Conservation (phyloP, 1,140 invertebrate species). For the Cyclina sinensis region DNA sequence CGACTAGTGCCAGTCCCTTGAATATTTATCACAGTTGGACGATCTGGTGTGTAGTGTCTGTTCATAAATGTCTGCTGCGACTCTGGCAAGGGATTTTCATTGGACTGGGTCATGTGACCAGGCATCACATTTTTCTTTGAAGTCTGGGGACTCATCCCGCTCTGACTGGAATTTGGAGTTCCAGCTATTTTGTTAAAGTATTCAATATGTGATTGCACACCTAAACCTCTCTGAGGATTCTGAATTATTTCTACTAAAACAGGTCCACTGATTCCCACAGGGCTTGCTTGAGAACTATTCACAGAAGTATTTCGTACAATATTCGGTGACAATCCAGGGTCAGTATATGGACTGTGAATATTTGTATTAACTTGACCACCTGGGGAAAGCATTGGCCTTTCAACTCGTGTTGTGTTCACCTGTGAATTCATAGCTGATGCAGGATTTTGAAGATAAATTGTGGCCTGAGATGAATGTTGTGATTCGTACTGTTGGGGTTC, state of each 20-base stretch:
- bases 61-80: conserved; percentile 18
- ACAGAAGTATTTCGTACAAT: conserved; percentile 4
- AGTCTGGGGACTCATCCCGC: conserved; percentile 26
- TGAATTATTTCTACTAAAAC: conserved; percentile 62
- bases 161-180: conserved; percentile 49
- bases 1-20: conserved; percentile 38
- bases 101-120: conserved; percentile 6
- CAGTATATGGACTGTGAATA: conserved; percentile 31
- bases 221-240: background rate
- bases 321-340: conserved; percentile 32
- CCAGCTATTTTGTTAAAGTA: conserved; percentile 59
- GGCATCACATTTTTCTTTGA: conserved; percentile 1
- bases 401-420: background rate
- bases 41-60: conserved; percentile 44
- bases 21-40: conserved; percentile 67
- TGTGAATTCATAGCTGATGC: conserved; percentile 39
- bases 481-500: background rate
- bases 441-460: conserved; percentile 56
- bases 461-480: conserved; percentile 64
- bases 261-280: conserved; percentile 17
- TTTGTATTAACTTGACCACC: conserved; percentile 3
- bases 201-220: conserved; percentile 65
- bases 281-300: conserved; percentile 45
- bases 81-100: conserved; percentile 16
- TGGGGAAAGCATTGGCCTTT: background rate